These are phyloP conservation scores for Heliothis virescens DNA, from an alignment of 1,140 invertebrate genomes.

Conservation along the genomic window DNA sequence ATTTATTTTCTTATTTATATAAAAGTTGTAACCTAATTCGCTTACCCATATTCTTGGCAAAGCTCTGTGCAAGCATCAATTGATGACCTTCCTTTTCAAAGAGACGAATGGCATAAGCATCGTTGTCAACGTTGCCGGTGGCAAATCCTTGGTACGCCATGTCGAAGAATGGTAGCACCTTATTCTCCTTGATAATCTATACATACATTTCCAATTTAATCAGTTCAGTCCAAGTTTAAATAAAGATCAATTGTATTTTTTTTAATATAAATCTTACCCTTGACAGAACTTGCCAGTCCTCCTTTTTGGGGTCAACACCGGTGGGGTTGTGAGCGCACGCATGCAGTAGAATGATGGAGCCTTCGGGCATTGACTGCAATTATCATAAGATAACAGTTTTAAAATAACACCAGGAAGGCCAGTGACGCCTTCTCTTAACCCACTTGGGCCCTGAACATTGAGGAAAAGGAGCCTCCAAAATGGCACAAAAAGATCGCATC, in stretches of 20 bases:
- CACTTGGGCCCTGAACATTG: too few relatives aligned
- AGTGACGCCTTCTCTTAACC: too few relatives aligned
- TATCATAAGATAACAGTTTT: too few relatives aligned
- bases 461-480: too few relatives aligned
- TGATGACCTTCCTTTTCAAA: constrained; percentile 98
- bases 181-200: constrained; percentile 91
- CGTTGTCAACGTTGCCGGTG: constrained; percentile 94
- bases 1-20: not conserved
- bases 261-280: constrained; percentile 62
- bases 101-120: constrained; percentile 95
- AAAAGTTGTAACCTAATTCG: not conserved
- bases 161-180: constrained; percentile 99
- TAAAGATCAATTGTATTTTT: not conserved
- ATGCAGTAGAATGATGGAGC: constrained; percentile 97
- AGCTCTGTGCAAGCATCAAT: constrained; percentile 97
- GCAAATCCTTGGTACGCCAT: constrained; percentile 99
- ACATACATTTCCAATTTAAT: not conserved
- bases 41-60: constrained; percentile 99
- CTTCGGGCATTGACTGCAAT: constrained; percentile 96
- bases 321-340: constrained; percentile 99
- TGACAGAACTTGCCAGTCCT: constrained; percentile 96
- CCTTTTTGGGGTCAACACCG: constrained; percentile 96
- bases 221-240: not conserved
- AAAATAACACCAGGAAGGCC: constrained; percentile 46
- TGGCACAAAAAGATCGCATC: too few relatives aligned